phyloP scores from a whole-genome alignment of 2,113 vertebrate genomes.

The Dromaius novaehollandiae region DNA sequence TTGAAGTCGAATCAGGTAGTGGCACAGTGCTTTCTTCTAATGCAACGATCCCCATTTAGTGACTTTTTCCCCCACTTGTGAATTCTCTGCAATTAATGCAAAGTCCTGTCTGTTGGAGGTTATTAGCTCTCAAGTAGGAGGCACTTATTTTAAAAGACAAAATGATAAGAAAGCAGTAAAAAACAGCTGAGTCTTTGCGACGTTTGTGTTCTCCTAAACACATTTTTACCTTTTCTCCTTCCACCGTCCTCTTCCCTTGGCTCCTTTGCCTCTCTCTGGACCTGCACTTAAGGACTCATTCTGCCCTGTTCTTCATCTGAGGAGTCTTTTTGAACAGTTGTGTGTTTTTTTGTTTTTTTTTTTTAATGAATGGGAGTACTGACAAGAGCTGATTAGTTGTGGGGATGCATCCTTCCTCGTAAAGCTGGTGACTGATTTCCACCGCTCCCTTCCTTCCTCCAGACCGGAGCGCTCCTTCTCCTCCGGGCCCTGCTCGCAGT shows the following conservation, averaged over 20 bases:
- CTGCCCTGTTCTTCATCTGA: not conserved
- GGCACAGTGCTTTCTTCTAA: not conserved
- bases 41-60: not conserved
- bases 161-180: not conserved
- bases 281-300: not conserved
- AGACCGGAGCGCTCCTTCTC: not conserved
- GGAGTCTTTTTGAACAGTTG: not conserved
- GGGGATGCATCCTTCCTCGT: constrained; percentile 3
- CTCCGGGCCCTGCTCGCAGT: not conserved
- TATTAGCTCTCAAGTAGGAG: not conserved
- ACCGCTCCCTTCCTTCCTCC: not conserved
- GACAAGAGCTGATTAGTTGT: constrained; percentile 23
- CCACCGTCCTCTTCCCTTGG: not conserved
- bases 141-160: not conserved
- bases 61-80: accelerated
- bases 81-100: not conserved
- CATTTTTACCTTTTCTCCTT: not conserved
- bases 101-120: not conserved
- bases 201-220: not conserved
- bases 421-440: not conserved
- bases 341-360: not conserved
- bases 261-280: not conserved
- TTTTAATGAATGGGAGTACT: not conserved
- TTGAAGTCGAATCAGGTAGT: not conserved
- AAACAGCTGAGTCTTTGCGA: not conserved